Conservation (phyloP, 30 jellyfish, hydroid and myxozoan species). For the Hydractinia symbiolongicarpus region DNA sequence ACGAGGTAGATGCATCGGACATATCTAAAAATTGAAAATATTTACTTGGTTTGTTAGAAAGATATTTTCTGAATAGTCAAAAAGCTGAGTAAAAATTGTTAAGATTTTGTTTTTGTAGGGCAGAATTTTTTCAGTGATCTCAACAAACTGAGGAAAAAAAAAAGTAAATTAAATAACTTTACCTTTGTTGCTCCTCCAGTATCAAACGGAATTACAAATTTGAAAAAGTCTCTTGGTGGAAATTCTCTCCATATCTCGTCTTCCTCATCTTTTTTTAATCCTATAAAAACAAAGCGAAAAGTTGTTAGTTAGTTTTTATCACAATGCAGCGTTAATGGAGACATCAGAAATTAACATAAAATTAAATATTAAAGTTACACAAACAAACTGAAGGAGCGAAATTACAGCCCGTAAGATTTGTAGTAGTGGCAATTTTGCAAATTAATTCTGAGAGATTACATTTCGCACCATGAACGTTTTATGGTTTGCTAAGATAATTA, state of each 20-base stretch:
- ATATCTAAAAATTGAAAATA: constrained; percentile 30
- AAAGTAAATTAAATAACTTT: background rate
- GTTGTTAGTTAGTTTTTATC: too few species aligned
- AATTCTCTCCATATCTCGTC: constrained; percentile 56
- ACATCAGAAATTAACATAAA: too few species aligned
- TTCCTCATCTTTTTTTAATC: background rate
- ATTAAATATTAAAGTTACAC: too few species aligned
- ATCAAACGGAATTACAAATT: constrained; percentile 71
- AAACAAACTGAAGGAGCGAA: too few species aligned
- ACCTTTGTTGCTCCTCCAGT: constrained; percentile 84
- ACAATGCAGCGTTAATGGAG: too few species aligned
- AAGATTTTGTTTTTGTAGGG: too few species aligned
- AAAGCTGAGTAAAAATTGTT: background rate
- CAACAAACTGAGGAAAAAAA: background rate
- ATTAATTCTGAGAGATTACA: too few species aligned
- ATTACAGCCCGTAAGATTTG: too few species aligned
- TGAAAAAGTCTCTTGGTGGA: constrained; percentile 52
- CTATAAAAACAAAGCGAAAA: background rate
- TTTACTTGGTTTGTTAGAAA: background rate
- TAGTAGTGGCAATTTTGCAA: too few species aligned
- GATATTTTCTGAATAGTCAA: background rate
- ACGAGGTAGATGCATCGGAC: constrained; percentile 69
- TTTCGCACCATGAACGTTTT: too few species aligned
- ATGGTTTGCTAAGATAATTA: background rate
- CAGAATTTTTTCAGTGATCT: too few species aligned